phyloP scores from a whole-genome alignment of 1,140 invertebrate species.

The Heterodera carotae region DNA sequence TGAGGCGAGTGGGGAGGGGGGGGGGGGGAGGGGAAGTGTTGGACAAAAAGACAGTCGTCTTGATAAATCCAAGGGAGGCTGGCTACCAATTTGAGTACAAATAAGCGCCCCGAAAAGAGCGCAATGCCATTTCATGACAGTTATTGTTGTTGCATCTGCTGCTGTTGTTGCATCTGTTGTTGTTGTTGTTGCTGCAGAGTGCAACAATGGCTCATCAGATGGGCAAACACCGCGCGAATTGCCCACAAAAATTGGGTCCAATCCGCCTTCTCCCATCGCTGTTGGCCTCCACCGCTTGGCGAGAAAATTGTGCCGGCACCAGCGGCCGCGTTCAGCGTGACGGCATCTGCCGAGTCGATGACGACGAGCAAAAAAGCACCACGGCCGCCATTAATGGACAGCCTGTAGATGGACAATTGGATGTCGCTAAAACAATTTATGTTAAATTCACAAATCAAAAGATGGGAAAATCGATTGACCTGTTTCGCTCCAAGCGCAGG shows the following conservation, averaged over 20 bases:
- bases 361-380: slow-evolving; percentile 4
- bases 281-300: background rate
- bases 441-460: background rate
- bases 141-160: no score
- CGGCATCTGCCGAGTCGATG: slow-evolving; percentile 3
- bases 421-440: slow-evolving; percentile 1
- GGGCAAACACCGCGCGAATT: slow-evolving; percentile 1
- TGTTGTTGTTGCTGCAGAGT: background rate
- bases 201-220: slow-evolving; percentile 1
- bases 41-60: no score
- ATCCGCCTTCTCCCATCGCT: slow-evolving; percentile 11
- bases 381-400: background rate
- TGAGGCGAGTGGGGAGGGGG: no score
- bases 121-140: no score
- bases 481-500: background rate
- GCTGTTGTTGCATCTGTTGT: no score
- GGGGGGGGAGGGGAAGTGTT: no score
- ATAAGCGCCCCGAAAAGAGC: no score
- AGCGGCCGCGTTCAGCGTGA: background rate
- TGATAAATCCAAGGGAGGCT: no score
- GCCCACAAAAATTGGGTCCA: slow-evolving; percentile 10
- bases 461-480: background rate
- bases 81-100: no score
- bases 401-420: slow-evolving; percentile 6
- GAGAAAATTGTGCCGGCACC: slow-evolving; percentile 3